Conservation (phyloP, 1,140 invertebrate species). For the Drosophila leontia region DNA sequence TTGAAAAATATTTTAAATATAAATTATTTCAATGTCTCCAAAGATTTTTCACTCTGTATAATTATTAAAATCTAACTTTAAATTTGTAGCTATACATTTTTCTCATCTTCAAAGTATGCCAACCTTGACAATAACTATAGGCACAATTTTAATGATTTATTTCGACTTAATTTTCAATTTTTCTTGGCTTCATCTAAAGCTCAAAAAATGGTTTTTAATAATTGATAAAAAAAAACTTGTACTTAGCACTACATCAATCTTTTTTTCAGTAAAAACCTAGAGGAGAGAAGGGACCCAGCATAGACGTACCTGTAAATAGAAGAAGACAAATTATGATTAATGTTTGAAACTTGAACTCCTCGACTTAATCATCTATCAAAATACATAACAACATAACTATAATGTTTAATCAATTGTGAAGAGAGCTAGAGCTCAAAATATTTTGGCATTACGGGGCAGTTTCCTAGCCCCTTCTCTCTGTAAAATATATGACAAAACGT, state of each 20-base stretch:
- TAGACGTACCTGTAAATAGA: conserved; percentile 63
- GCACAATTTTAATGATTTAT: not conserved
- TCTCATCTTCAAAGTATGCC: not conserved
- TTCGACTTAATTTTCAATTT: conserved; percentile 13
- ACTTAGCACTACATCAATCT: conserved; percentile 69
- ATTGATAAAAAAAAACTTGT: conserved; percentile 40
- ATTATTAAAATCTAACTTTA: not conserved
- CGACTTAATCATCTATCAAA: conserved; percentile 68
- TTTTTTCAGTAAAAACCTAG: conserved; percentile 13
- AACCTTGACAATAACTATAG: conserved; percentile 4
- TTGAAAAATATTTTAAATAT: too few relatives aligned
- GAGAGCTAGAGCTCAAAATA: conserved; percentile 43
- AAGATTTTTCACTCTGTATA: not conserved
- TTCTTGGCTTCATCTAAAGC: not conserved
- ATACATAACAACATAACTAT: conserved; percentile 61
- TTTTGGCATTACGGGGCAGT: conserved; percentile 66
- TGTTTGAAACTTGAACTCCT: conserved; percentile 41
- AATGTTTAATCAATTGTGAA: conserved; percentile 69
- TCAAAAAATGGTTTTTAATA: not conserved
- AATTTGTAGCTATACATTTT: not conserved
- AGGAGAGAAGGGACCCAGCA: conserved; percentile 1
- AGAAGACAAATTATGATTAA: conserved; percentile 66
- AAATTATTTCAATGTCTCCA: not conserved
- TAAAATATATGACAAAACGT: conserved; percentile 40
- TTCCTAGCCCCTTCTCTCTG: conserved; percentile 6